Evolutionary conservation across 2,888 invertebrate genomes (phyloP).

Genomic region (Tetragonula carbonaria): DNA sequence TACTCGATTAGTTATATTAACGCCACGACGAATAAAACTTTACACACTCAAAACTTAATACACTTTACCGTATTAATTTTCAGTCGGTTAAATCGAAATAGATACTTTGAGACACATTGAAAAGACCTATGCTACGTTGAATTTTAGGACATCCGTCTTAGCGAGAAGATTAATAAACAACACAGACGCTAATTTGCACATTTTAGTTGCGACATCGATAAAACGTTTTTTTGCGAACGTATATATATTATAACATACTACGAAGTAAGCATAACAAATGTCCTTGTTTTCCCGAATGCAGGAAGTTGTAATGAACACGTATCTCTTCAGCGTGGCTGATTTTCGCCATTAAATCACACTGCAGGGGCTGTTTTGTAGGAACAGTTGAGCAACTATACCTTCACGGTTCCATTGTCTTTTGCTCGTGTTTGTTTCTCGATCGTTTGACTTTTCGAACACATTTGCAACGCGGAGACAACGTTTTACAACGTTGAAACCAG

Average conservation of each 20-base stretch:
- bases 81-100: not conserved
- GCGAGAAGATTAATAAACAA: not conserved
- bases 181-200: not conserved
- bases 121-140: not conserved
- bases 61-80: not conserved
- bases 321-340: not conserved
- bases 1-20: not conserved
- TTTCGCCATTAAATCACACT: not conserved
- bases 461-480: not conserved
- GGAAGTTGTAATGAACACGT: not conserved
- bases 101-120: too few species aligned
- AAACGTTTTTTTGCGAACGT: too few species aligned
- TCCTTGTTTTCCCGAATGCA: not conserved
- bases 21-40: too few species aligned
- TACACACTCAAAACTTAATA: too few species aligned
- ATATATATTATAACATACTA: not conserved
- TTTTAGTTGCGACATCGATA: constrained; percentile 2
- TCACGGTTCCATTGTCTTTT: not conserved
- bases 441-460: not conserved
- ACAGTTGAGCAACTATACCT: not conserved
- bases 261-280: not conserved
- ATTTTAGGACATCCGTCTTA: not conserved
- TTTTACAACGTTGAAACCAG: not conserved
- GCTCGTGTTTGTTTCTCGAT: not conserved
- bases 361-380: not conserved